Base-by-base conservation (phyloP, 2,797 vertebrate species). In the Echiichthys vipera region DNA sequence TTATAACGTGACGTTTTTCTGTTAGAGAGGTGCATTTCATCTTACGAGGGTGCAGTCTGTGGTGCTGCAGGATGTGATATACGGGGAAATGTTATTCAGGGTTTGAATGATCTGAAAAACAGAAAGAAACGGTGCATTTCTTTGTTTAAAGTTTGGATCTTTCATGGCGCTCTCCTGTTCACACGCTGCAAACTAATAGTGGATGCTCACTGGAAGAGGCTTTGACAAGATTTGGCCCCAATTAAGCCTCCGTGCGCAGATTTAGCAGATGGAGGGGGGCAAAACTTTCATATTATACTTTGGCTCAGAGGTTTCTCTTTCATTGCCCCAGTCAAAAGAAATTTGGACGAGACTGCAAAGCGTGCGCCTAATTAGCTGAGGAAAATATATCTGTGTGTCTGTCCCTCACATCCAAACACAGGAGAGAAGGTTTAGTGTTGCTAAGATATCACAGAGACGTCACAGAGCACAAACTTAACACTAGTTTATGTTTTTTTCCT, bases 211-310 rank as follows among this genome's bases (percentile, higher is more conserved):
- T 8, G 74, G 71, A 66, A 67, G 86, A 82, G 18, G 59, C 84
- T 88, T 63, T 92, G 91, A 91, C 91, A 89, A 87, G 87, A 89
- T 82, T 88, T 90, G 90, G 87, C 83, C 81, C 89, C 89, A 91
- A 91, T 91, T 92, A 91, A 91, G 88, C 72, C 79, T 75, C 73
- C 47, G 82, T 80, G 88, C 77, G 45, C 83, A 84, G 81, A 89
- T 85, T 67, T 74, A 84, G 71, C 84, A 89, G 91, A 87, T 86
- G 86, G 83, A 85, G 80, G 80, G 81, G 80, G 83, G 75, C 70
- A 81, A 87, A 89, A 90, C 81, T 84, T 88, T 81, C 85, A 86
- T 65, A 79, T 85, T 81, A 74, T 77, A 84, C 78, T 78, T 86
- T 85, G 85, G 81, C 91, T 91, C 83, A 71, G 84, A 91, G 85